Base-by-base conservation (phyloP, 1,140 invertebrate species). In the Drosophila azteca region DNA sequence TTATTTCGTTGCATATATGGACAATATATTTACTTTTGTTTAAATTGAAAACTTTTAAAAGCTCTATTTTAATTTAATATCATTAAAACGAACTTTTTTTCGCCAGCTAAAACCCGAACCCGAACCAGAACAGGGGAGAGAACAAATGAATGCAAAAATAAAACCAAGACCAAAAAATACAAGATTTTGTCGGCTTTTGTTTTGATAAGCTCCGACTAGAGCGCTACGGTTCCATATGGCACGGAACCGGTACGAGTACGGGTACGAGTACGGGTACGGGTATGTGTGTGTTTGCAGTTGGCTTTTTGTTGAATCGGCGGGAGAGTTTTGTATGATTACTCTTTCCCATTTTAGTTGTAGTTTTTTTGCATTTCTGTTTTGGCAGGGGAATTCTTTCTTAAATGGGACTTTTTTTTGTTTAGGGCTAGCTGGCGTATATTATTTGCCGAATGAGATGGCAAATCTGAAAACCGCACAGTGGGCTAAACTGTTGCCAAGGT, bases 141-240 rank as follows among this genome's bases (percentile, higher is more conserved):
- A 15, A 45, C 31, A 20, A 29, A 43, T 54, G 11, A 57, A 20
- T 60, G 61, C 39, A 26, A 59, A 35, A 35, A 39, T 39, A 39
- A 13, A 39, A 39, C 35, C 4, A 31, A 31, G 8, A 9, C 31
- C 8, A 31, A 31, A 31, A 31, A 31, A 31, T 31, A 31, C 31
- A 31, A 31, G 31, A 45, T 49, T 60, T 57, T 67, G 51, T 15
- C 9, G 45, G 9, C n/a, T 58, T 69, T 63, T 52, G 44, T 63
- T 64, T 62, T 77, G 49, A 62, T 70, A 70, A 77, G 35, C 73
- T 63, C 20, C 6, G 31, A 54, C 52, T 43, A 39, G 29, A 35
- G 31, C 31, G 46, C 35, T 31, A 46, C 66, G 24, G 41, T 51
- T 73, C 29, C 9, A 61, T 62, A 20, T 39, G 24, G 29, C n/a